Evolutionary conservation across 1,140 invertebrate species (phyloP).

Genomic region (Aradophagus sp.): DNA sequence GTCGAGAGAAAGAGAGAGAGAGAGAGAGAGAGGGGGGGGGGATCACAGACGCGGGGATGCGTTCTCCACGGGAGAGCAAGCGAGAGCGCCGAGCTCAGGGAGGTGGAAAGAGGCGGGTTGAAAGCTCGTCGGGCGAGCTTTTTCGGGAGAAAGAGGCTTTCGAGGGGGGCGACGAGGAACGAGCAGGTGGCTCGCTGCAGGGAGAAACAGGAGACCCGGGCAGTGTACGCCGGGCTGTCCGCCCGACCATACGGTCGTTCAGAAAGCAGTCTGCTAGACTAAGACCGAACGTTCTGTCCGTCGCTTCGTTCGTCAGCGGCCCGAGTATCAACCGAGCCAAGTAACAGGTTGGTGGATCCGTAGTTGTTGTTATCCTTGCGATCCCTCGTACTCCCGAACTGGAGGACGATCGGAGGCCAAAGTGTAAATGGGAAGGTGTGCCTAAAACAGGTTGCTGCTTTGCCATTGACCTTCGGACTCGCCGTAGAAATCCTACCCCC

Average conservation of each 20-base stretch:
- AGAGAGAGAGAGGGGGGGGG: constrained; percentile 3
- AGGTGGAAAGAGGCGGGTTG: constrained; percentile 45
- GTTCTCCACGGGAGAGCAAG: constrained; percentile 4
- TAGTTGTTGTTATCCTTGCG: constrained; percentile 39
- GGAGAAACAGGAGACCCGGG: constrained; percentile 68
- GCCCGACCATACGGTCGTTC: constrained; percentile 68
- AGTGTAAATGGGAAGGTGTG: not conserved
- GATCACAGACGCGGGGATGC: not conserved
- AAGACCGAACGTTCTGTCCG: constrained; percentile 33
- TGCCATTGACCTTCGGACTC: not conserved
- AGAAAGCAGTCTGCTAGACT: constrained; percentile 36
- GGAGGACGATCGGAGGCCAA: not conserved
- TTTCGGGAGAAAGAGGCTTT: constrained; percentile 59
- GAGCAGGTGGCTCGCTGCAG: constrained; percentile 62
- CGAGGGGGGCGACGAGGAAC: constrained; percentile 50
- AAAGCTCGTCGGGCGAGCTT: constrained; percentile 56
- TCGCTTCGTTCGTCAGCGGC: constrained; percentile 53
- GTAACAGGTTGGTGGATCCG: constrained; percentile 75
- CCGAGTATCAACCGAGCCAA: constrained; percentile 60
- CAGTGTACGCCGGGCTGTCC: constrained; percentile 74
- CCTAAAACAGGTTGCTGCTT: not conserved
- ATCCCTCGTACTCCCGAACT: constrained; percentile 3
- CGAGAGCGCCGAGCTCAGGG: constrained; percentile 21
- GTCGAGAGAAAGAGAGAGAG: constrained; percentile 23
- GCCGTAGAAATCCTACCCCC: not conserved